Evolutionary conservation across 2,113 vertebrate species (phyloP).

Genomic region (Microcebus griseorufus): DNA sequence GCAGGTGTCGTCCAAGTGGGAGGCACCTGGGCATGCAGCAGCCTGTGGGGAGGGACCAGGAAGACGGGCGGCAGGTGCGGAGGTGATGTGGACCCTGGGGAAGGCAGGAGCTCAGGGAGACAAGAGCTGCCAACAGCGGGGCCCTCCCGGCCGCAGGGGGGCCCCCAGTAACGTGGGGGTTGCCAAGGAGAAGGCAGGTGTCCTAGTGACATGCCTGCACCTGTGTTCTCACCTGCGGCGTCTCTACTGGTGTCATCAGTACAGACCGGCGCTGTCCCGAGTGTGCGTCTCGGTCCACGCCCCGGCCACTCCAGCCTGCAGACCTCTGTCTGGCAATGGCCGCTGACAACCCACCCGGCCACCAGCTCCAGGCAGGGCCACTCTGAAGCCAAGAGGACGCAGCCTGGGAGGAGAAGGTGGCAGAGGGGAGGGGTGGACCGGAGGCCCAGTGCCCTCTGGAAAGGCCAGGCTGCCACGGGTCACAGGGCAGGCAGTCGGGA

Average conservation of each 20-base stretch:
- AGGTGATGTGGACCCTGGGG: not conserved
- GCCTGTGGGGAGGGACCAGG: fast-evolving
- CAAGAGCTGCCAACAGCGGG: too few relatives aligned
- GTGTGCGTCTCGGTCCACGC: fast-evolving
- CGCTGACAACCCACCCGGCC: too few relatives aligned
- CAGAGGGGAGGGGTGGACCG: not conserved
- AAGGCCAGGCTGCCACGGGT: not conserved
- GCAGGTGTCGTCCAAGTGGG: too few relatives aligned
- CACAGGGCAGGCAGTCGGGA: not conserved
- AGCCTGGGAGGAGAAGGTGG: too few relatives aligned
- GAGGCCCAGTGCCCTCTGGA: not conserved
- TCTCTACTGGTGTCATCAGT: fast-evolving
- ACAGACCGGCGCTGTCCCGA: too few relatives aligned
- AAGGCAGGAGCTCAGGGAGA: not conserved
- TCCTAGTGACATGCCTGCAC: fast-evolving
- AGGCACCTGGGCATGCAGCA: not conserved
- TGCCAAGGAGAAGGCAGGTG: fast-evolving
- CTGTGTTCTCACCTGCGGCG: fast-evolving
- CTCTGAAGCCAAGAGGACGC: too few relatives aligned
- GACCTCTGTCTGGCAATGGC: too few relatives aligned
- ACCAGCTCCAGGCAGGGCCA: too few relatives aligned
- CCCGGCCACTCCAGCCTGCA: fast-evolving
- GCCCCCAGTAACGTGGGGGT: fast-evolving
- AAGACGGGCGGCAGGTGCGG: fast-evolving
- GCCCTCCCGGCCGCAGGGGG: too few relatives aligned